Base-by-base conservation (phyloP, 2,797 vertebrate species). In the Decapterus maruadsi region DNA sequence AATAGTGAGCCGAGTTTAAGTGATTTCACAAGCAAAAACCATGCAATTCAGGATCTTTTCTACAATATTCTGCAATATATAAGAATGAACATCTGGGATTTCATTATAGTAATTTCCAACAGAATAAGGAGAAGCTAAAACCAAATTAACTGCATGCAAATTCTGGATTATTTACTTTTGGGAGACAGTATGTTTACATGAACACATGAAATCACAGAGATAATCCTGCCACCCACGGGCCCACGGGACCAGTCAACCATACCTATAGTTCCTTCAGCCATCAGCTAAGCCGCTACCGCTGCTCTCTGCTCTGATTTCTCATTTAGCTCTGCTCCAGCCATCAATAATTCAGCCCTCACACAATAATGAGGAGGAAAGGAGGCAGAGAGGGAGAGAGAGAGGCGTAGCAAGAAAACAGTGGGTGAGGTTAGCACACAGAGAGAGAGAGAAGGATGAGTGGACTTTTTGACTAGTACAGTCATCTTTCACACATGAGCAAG, bases 341-440 rank as follows among this genome's bases (percentile, higher is more conserved):
- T 94, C 89, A 94, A 94, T 94, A 89, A 93, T 93, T 92, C 83
- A 94, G 82, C 78, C 83, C 86, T 89, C 81, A 89, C 92, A 92
- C 85, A 88, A 92, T 89, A 76, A 88, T 57, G 76, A 78, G 67
- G 76, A 91, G 64, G 68, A 80, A 71, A 71, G 51, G 64, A 61
- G 81, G 56, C 34, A 3, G 63, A 53, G 59, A 50, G 67, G 3
- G 26, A 26, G 26, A 26, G n/a, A 71, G 75, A 74, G 57, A 29
- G 34, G 34, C 42, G 13, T 34, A 42, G 56, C 20, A 51, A 80
- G 78, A 80, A 71, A 87, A 78, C 80, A 78, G 84, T 83, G 86
- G 88, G 83, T 73, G 83, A 90, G 87, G 87, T 77, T 74, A 56
- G 81, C 22, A n/a, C n/a, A n/a, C n/a, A 20, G 55, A 77, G 84